phyloP scores from a whole-genome alignment of 2,888 invertebrate species.

The Dryadula phaetusa region DNA sequence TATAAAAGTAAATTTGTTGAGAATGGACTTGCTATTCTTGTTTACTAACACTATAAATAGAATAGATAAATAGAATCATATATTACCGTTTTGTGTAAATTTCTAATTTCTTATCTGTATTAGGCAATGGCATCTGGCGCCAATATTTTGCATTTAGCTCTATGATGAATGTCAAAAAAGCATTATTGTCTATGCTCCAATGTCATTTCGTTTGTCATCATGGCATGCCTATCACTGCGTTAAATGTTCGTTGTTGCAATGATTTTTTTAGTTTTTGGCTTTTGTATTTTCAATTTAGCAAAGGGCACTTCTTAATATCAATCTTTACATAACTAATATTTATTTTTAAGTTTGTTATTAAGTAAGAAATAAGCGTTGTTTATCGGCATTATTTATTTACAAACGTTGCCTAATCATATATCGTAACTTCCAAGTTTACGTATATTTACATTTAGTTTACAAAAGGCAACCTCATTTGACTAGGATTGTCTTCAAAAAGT shows the following conservation, averaged over 20 bases:
- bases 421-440: slow-evolving; percentile 29
- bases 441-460: slow-evolving; percentile 31
- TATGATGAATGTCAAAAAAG: slow-evolving; percentile 1
- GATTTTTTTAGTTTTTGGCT: slow-evolving; percentile 43
- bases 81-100: too few species aligned
- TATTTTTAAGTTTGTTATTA: slow-evolving; percentile 32
- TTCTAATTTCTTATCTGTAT: slow-evolving; percentile 2
- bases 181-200: slow-evolving; percentile 13
- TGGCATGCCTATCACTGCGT: slow-evolving; percentile 39
- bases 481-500: slow-evolving; percentile 63
- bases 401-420: slow-evolving; percentile 31
- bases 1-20: too few species aligned
- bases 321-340: slow-evolving; percentile 23
- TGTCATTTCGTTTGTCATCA: slow-evolving; percentile 38
- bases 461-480: slow-evolving; percentile 69
- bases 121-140: background rate
- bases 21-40: too few species aligned
- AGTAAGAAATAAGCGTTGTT: slow-evolving; percentile 28
- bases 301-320: slow-evolving; percentile 31
- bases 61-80: too few species aligned
- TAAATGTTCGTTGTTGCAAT: slow-evolving; percentile 39
- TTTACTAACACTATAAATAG: too few species aligned
- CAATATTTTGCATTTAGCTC: background rate
- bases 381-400: slow-evolving; percentile 38
- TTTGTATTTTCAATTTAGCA: slow-evolving; percentile 39